A percentile compares a stretch with the other conserved stretches of the same genome.
Evolutionary conservation across 1,140 invertebrate genomes (phyloP).

Genomic region (Brachionus calyciflorus): DNA sequence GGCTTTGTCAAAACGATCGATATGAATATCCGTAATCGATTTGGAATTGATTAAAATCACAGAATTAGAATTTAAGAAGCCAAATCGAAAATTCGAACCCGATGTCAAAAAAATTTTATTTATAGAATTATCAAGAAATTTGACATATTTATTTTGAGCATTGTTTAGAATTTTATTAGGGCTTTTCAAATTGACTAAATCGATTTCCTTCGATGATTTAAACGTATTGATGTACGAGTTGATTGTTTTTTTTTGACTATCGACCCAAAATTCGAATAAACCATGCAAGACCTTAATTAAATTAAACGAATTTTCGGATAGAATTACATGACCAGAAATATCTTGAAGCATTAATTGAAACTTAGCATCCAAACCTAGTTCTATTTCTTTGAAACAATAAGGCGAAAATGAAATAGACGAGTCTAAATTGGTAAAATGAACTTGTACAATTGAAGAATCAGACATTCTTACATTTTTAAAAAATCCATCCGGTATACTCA

Average conservation of each 20-base stretch:
- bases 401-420: not conserved
- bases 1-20: conserved; percentile 1
- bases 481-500: conserved; percentile 30
- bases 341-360: conserved; percentile 38
- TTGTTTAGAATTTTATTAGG: not conserved
- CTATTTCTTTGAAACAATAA: conserved; percentile 3
- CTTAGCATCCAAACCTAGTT: not conserved
- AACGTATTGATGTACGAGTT: not conserved
- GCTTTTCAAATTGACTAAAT: not conserved
- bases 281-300: conserved; percentile 13
- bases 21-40: not conserved
- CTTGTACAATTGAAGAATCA: conserved; percentile 1
- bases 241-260: not conserved
- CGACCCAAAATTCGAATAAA: conserved; percentile 20
- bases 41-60: conserved; percentile 5
- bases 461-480: conserved; percentile 41
- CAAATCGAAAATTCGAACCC: conserved; percentile 33
- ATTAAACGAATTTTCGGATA: conserved; percentile 29
- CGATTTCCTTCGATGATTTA: not conserved
- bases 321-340: not conserved
- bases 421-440: conserved; percentile 32
- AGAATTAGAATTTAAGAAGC: conserved; percentile 2
- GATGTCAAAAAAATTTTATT: conserved; percentile 27
- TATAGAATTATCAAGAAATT: conserved; percentile 14
- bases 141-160: not conserved